These are phyloP conservation scores for Malurus melanocephalus DNA, from an alignment of 2,113 vertebrate species.

Conservation along the genomic window DNA sequence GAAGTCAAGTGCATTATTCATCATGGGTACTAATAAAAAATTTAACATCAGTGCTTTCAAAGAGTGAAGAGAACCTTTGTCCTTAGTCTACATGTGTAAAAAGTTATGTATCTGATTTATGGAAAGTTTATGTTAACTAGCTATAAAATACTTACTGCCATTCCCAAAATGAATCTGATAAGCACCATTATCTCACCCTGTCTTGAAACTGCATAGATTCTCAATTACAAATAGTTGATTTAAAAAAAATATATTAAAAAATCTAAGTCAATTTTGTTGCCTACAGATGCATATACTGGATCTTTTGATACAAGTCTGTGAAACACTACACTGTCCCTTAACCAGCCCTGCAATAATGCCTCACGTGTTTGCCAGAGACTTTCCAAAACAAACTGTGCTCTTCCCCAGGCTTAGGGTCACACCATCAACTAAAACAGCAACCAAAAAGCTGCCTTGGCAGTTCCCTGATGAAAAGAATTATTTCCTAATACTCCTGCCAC, in stretches of 20 bases:
- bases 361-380: fast-evolving
- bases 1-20: conserved; percentile 6
- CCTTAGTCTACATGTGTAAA: conserved; percentile 27
- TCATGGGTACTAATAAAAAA: conserved; percentile 2
- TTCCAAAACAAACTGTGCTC: neutral
- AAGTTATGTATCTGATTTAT: conserved; percentile 5
- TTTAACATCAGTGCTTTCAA: neutral
- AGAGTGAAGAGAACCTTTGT: conserved; percentile 5
- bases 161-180: conserved; percentile 6
- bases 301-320: neutral
- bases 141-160: conserved; percentile 13
- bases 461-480: neutral
- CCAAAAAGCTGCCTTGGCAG: neutral
- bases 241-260: neutral
- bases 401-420: neutral
- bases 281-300: neutral
- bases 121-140: conserved; percentile 10
- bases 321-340: neutral
- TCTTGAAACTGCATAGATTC: neutral
- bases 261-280: neutral
- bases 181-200: neutral
- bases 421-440: neutral
- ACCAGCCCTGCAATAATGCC: neutral
- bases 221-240: neutral
- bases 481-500: neutral